Base-by-base conservation (phyloP, 2,113 vertebrate genomes). In the Caracal caracal region DNA sequence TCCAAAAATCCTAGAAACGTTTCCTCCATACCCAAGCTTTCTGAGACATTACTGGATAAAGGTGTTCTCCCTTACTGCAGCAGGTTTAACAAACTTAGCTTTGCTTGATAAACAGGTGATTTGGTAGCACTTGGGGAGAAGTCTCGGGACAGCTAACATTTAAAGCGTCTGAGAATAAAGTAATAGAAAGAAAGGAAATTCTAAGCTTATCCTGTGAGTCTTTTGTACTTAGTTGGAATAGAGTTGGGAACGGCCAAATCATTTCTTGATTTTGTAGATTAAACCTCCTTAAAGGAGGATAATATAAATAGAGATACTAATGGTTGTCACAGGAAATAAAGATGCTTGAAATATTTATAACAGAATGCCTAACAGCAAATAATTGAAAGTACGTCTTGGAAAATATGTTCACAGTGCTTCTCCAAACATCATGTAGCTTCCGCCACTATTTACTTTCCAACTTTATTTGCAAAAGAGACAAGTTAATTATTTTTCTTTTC, bases 181-280 rank as follows among this genome's bases (percentile, higher is more conserved):
- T 20, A 84, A 51, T 83, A 43, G 17, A 73, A 91, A 88, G 79
- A 89, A 90, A 87, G n/a, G 37, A 96, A 79, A 53, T 40, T 53
- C 10, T 81, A 83, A 92, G 15, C 6, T 83, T 40, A 56, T 80
- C 26, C 33, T 85, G 35, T 56, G 51, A 33, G n/a, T 80, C 81
- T 84, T 12, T 12, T 87, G 28, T 35, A 73, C 19, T 83, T 80
- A 73, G 35, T 30, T 84, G 40, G 68, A 75, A 80, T 24, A 80
- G 47, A 94, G 51, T 70, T 82, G 12, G 26, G 28, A 47, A 40
- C 78, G 30, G 66, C 40, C 75, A 92, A 83, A 79, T 73, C 19
- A 81, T 75, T 88, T 88, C 56, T 84, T 85, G 56, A 96, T 81
- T 81, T 93, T 76, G 49, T 95, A 86, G 49, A 89, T 65, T 84